These are phyloP conservation scores for Acridotheres tristis DNA, from an alignment of 2,797 vertebrate species.

Conservation along the genomic window DNA sequence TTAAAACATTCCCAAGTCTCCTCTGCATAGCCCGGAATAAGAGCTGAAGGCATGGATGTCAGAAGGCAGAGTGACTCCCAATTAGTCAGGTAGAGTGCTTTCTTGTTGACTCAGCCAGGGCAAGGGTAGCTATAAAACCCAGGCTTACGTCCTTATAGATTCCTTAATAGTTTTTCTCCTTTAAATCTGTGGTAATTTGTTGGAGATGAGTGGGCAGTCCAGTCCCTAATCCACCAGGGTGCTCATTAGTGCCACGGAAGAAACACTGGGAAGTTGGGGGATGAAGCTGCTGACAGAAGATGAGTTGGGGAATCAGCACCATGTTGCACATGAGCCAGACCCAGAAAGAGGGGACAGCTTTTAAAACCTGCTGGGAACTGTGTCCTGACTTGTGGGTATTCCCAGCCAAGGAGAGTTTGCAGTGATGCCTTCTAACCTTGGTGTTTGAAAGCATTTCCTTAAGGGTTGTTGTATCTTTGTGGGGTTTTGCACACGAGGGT, in stretches of 20 bases:
- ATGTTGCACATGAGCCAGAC: neutral
- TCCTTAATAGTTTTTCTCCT: slow-evolving; percentile 26
- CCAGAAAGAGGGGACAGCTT: neutral
- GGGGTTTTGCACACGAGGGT: accelerated
- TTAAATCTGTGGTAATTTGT: slow-evolving; percentile 40
- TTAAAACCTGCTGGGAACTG: neutral
- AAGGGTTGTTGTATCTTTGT: accelerated
- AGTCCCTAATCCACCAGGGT: slow-evolving; percentile 11
- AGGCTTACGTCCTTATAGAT: slow-evolving; percentile 9
- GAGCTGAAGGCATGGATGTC: slow-evolving; percentile 66
- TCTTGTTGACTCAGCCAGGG: slow-evolving; percentile 64
- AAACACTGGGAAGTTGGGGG: neutral
- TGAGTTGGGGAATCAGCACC: neutral
- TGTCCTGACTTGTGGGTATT: neutral
- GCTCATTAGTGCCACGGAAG: slow-evolving; percentile 33
- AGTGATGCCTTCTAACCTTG: neutral
- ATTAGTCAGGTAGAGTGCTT: slow-evolving; percentile 65
- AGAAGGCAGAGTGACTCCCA: slow-evolving; percentile 68
- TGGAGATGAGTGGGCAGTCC: slow-evolving; percentile 22
- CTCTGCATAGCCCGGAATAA: slow-evolving; percentile 33
- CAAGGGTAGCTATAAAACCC: slow-evolving; percentile 55
- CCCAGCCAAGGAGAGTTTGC: neutral
- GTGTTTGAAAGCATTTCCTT: neutral
- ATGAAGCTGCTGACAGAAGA: neutral
- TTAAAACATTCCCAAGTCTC: slow-evolving; percentile 59